phyloP scores from a whole-genome alignment of 2,888 invertebrate species.

The Agelastica alni region DNA sequence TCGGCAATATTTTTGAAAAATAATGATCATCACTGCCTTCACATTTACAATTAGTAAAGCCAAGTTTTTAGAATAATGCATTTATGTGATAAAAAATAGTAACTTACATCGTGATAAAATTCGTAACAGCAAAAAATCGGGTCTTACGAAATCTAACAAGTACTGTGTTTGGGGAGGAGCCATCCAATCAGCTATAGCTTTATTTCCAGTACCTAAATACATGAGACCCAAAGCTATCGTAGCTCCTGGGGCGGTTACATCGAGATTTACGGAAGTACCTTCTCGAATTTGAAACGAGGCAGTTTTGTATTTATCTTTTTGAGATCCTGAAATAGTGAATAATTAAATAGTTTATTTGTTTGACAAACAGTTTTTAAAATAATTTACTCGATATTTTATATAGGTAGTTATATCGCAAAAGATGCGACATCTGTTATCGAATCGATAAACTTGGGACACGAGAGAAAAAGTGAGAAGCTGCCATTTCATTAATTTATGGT shows the following conservation, averaged over 20 bases:
- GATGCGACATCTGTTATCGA: no score
- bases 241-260: conserved; percentile 95
- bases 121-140: conserved; percentile 85
- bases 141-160: conserved; percentile 86
- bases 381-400: no score
- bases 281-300: conserved; percentile 88
- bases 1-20: no score
- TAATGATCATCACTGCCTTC: no score
- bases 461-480: no score
- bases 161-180: conserved; percentile 87
- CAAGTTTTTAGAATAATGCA: no score
- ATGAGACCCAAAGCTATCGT: conserved; percentile 92
- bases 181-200: conserved; percentile 90
- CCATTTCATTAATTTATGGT: no score
- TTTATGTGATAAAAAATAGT: background rate
- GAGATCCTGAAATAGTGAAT: conserved; percentile 68
- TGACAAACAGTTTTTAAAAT: no score
- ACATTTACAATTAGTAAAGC: no score
- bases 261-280: conserved; percentile 88
- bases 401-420: no score
- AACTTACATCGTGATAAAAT: conserved; percentile 72
- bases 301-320: conserved; percentile 87
- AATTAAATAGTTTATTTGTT: no score
- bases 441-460: no score
- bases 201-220: conserved; percentile 83